Conservation (phyloP, 2,888 invertebrate genomes). For the Hyposoter dolosus region DNA sequence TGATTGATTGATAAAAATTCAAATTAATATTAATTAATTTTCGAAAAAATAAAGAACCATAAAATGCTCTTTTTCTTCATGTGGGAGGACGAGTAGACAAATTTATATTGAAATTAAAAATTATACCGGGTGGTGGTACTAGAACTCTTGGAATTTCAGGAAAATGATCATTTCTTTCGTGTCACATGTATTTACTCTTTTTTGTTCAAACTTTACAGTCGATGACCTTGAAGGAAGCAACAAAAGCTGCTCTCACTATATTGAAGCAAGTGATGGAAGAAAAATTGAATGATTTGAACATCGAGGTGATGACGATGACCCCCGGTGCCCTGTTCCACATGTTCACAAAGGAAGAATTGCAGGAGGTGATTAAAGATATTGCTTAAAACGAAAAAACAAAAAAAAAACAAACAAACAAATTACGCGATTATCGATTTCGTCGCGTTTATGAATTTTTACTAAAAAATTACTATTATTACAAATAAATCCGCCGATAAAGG, state of each 20-base stretch:
- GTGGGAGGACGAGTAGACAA: too few relatives aligned
- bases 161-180: neutral
- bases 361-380: constrained; percentile 93
- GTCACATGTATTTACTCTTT: neutral
- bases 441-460: constrained; percentile 20
- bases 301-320: constrained; percentile 98
- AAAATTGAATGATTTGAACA: constrained; percentile 97
- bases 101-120: too few relatives aligned
- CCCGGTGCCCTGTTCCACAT: constrained; percentile 94
- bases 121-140: neutral
- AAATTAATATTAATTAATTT: neutral
- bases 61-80: too few relatives aligned
- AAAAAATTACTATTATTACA: constrained; percentile 48
- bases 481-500: constrained; percentile 53
- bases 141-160: neutral
- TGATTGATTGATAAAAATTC: neutral
- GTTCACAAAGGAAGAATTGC: constrained; percentile 95
- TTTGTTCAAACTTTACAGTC: constrained; percentile 86
- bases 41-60: neutral
- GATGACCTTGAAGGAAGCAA: constrained; percentile 97
- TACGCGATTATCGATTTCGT: constrained; percentile 21
- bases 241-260: constrained; percentile 95
- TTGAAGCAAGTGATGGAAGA: constrained; percentile 99
- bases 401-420: neutral
- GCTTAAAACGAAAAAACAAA: constrained; percentile 84